Evolutionary conservation across 1,140 invertebrate genomes (phyloP).

Genomic region (Bombus sibiricus): DNA sequence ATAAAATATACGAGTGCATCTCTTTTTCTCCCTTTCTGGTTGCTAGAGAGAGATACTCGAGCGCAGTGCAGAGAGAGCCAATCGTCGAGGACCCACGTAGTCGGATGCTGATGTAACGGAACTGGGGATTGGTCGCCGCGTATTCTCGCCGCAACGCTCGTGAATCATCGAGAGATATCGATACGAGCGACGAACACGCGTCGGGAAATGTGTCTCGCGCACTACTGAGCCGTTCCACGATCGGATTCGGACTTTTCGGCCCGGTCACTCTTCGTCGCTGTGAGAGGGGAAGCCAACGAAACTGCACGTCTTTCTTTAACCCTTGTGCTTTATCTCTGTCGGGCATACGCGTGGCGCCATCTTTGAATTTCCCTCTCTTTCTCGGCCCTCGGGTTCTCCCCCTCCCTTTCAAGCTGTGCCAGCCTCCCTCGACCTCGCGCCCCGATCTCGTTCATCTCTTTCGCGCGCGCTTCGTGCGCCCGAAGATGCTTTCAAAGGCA

Average conservation of each 20-base stretch:
- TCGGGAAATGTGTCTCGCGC: conserved; percentile 58
- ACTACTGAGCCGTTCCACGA: conserved; percentile 56
- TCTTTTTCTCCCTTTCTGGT: not conserved
- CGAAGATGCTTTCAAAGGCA: conserved; percentile 1
- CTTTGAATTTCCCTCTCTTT: conserved; percentile 46
- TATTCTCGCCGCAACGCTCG: not conserved
- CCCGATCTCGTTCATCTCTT: conserved; percentile 37
- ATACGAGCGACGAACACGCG: not conserved
- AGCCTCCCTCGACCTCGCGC: not conserved
- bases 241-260: conserved; percentile 53
- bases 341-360: conserved; percentile 45
- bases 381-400: not conserved
- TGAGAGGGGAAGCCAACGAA: conserved; percentile 1
- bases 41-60: not conserved
- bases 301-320: not conserved
- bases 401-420: not conserved
- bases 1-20: not conserved
- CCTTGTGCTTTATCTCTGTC: not conserved
- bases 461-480: conserved; percentile 24
- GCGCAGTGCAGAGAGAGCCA: conserved; percentile 9
- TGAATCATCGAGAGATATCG: conserved; percentile 8
- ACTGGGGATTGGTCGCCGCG: conserved; percentile 29
- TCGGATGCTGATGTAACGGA: conserved; percentile 57
- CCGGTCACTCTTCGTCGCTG: not conserved
- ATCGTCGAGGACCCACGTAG: conserved; percentile 15